A percentile compares a stretch with the other conserved stretches of the same genome.
These are phyloP conservation scores for Emys orbicularis DNA, from an alignment of 2,797 vertebrate genomes.

Conservation along the genomic window DNA sequence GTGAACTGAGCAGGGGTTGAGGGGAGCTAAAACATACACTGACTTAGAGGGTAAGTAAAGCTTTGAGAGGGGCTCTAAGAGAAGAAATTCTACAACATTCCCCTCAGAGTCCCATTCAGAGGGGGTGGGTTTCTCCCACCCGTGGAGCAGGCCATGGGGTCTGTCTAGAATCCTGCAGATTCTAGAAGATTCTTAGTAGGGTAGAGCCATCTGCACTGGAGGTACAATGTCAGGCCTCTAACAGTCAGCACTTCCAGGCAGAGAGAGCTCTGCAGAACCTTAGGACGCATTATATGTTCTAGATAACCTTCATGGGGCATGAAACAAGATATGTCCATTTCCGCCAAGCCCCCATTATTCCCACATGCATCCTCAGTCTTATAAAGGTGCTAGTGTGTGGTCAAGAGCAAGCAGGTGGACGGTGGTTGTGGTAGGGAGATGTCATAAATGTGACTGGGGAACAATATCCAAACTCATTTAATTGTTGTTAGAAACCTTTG, in stretches of 20 bases:
- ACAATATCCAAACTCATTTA: background rate
- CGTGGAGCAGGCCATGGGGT: background rate
- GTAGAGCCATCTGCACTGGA: background rate
- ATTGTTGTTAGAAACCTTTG: background rate
- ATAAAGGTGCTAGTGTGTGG: background rate
- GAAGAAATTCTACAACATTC: background rate
- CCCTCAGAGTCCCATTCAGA: background rate
- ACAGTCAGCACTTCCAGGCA: too few species aligned
- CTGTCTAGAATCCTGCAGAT: background rate
- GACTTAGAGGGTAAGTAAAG: background rate
- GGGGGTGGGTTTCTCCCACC: background rate
- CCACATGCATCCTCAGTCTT: background rate
- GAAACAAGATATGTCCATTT: background rate
- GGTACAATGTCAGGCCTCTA: background rate
- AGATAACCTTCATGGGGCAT: background rate
- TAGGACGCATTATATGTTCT: background rate
- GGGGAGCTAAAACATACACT: background rate
- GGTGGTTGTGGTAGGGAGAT: background rate
- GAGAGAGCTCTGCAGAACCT: background rate
- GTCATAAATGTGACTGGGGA: background rate
- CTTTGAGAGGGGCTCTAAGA: background rate
- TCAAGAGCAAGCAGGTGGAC: background rate
- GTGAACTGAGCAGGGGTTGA: background rate
- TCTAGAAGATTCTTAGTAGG: background rate
- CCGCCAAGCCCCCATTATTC: background rate